A percentile compares a stretch with the other conserved stretches of the same genome.
These are phyloP conservation scores for Apotomis turbidana DNA, from an alignment of 2,888 invertebrate species.

Conservation along the genomic window DNA sequence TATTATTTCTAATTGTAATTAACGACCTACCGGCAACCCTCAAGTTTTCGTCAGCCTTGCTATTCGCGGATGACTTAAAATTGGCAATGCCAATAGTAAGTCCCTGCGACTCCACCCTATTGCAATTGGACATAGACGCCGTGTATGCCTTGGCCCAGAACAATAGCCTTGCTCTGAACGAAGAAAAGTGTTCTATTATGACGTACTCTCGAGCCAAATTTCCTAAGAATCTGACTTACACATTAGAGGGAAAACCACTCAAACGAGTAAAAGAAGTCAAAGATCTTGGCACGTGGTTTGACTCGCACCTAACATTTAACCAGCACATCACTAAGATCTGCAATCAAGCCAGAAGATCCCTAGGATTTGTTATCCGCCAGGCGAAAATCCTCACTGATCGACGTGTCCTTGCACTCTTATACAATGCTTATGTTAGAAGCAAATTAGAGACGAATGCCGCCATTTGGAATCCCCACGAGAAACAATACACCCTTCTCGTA, in stretches of 20 bases:
- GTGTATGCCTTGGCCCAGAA: too few relatives aligned
- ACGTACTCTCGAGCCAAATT: too few relatives aligned
- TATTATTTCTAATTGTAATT: background rate
- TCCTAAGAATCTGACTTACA: too few relatives aligned
- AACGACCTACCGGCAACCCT: background rate
- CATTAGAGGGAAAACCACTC: background rate
- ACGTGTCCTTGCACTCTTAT: background rate
- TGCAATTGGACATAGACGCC: conserved; percentile 3
- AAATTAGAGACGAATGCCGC: background rate
- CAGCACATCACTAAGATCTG: background rate
- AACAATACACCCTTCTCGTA: too few relatives aligned
- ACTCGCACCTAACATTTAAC: background rate
- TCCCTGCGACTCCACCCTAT: background rate
- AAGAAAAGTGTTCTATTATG: too few relatives aligned
- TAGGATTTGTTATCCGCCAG: background rate
- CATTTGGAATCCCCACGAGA: background rate
- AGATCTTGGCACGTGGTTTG: background rate
- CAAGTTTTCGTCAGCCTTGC: background rate
- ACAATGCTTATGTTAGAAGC: background rate
- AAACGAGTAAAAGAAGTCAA: background rate
- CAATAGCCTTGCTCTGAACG: too few relatives aligned
- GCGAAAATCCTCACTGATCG: background rate
- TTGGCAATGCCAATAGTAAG: background rate
- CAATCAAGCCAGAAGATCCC: too few relatives aligned
- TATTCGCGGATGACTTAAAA: background rate